phyloP scores from a whole-genome alignment of 2,888 invertebrate genomes.

The Stenodema calcarata region DNA sequence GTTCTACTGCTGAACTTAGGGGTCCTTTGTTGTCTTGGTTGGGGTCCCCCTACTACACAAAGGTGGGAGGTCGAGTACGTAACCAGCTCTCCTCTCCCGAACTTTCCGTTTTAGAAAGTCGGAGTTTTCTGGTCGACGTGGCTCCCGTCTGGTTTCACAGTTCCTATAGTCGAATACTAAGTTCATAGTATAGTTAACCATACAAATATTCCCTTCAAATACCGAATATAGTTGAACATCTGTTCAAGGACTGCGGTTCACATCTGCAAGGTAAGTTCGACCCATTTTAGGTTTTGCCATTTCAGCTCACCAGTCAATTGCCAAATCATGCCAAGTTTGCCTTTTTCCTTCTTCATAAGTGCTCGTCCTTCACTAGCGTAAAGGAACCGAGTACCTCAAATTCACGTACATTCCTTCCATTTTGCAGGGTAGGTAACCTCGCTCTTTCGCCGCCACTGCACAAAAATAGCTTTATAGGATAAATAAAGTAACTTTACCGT shows the following conservation, averaged over 20 bases:
- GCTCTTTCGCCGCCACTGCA: too few species aligned
- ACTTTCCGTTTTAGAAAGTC: constrained; percentile 44
- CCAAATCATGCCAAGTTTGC: too few species aligned
- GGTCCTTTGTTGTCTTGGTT: not conserved
- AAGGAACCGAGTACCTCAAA: too few species aligned
- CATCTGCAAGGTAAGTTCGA: not conserved
- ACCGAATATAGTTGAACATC: not conserved
- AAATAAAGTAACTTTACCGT: too few species aligned
- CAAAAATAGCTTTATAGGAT: too few species aligned
- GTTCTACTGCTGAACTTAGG: not conserved
- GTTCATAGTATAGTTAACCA: not conserved
- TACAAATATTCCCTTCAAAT: not conserved
- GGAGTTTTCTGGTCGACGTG: constrained; percentile 27
- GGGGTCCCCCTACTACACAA: not conserved
- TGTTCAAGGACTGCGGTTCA: not conserved
- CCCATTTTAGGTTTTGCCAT: not conserved
- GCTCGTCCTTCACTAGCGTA: too few species aligned
- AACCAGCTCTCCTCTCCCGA: not conserved
- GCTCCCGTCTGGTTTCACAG: constrained; percentile 13
- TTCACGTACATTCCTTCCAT: too few species aligned
- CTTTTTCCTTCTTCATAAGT: too few species aligned
- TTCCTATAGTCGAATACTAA: not conserved
- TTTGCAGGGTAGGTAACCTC: too few species aligned
- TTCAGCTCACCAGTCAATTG: not conserved
- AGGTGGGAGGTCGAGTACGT: constrained; percentile 40